A percentile compares a stretch with the other conserved stretches of the same genome.
Conservation (phyloP, 2,113 vertebrate genomes). For the Eurypyga helias region DNA sequence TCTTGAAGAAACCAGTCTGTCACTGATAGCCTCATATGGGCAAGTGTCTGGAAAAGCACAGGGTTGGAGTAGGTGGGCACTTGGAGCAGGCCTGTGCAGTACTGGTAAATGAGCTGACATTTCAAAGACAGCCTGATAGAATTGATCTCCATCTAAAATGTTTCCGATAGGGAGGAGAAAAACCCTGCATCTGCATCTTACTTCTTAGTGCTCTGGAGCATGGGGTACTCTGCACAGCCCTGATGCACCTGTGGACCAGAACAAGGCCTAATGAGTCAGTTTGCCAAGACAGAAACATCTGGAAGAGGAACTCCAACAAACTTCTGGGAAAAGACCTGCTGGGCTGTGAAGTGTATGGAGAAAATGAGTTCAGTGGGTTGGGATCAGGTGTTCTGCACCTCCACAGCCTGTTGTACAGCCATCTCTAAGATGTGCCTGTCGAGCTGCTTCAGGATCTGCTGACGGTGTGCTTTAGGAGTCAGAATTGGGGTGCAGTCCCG, state of each 20-base stretch:
- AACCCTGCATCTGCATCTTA: neutral
- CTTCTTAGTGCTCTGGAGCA: neutral
- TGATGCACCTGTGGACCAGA: neutral
- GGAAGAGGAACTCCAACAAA: neutral
- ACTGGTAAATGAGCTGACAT: neutral
- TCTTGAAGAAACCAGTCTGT: neutral
- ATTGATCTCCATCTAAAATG: neutral
- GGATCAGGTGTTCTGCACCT: neutral
- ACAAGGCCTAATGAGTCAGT: neutral
- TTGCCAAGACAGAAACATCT: neutral
- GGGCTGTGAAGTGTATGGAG: neutral
- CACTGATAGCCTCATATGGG: neutral
- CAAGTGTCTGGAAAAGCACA: neutral
- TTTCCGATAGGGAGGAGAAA: neutral
- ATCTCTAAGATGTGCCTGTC: rapidly evolving
- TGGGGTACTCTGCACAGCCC: neutral
- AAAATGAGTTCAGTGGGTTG: neutral
- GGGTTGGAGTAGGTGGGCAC: neutral
- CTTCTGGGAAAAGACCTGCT: neutral
- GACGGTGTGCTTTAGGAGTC: neutral
- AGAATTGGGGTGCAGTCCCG: neutral
- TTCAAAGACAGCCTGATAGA: neutral
- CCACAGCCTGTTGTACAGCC: neutral
- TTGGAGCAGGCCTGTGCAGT: neutral
- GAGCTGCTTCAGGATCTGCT: neutral